Evolutionary conservation across 2,888 invertebrate genomes (phyloP), one percentile per base, ranked within the genome.

Genomic region (Oligia latruncula): DNA sequence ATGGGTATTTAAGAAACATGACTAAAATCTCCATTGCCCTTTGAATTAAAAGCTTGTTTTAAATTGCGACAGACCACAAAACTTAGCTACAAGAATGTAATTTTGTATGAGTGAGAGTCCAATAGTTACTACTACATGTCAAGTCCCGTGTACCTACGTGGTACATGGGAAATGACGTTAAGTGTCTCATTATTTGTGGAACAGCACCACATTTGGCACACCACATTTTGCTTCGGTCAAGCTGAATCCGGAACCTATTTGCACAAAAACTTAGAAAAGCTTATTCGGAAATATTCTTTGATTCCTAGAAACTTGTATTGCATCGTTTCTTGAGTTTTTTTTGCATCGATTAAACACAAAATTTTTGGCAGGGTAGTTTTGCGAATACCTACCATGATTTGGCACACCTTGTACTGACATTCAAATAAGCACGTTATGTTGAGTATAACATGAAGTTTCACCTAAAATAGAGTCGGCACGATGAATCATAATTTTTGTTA

Each of bases 401-500:
- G 40, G 35, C 43, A 70, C 67, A 78, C 74, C 70, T 75, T 70
- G 67, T 40, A 35, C 52, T 81, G 74, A 78, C 72, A 79, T 35
- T 65, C 29, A 58, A 78, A 81, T 75, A 65, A 58, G 60, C 70
- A 52, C n/a, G 52, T 68, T 68, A 81, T 55, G n/a, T 52, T 43
- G 49, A 62, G 55, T 68, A 17, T 70, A 79, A 74, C 64, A 74
- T 71, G 70, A 81, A 77, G 60, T 49, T 60, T 73, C n/a, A 62
- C 73, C 66, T 65, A 29, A 65, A 82, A 86, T 72, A 68, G 55
- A 77, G 11, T 75, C 46, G 40, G 76, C 58, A 77, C 68, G 66
- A 65, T 84, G 85, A 81, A 71, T 77, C 64, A 74, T 74, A 84
- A 71, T 64, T 65, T 17, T 20, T 67, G 60, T 84, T 81, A 64